Conservation (phyloP, 2,113 vertebrate genomes). For the Australoheros scitulus region DNA sequence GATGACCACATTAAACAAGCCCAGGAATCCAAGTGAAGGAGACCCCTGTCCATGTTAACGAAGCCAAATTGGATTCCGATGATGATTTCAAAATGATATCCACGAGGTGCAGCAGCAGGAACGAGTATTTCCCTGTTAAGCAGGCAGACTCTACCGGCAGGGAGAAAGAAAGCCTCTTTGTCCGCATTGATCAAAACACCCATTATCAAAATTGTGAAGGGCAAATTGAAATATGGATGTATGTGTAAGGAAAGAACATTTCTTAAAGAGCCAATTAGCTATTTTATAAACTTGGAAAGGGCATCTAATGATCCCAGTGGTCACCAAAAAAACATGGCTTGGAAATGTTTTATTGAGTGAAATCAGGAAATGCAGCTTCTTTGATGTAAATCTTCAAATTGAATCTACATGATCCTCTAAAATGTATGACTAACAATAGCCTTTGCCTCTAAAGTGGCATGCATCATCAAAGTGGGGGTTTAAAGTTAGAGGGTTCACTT, state of each 20-base stretch:
- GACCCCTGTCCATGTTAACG: conserved; percentile 72
- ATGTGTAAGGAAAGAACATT: conserved; percentile 32
- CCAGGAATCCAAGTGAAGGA: conserved; percentile 63
- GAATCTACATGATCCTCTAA: not conserved
- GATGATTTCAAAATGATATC: conserved; percentile 74
- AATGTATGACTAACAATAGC: not conserved
- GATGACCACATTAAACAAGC: conserved; percentile 74
- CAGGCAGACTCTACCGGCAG: conserved; percentile 17
- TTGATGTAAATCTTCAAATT: not conserved
- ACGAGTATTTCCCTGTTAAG: conserved; percentile 31
- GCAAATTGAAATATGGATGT: conserved; percentile 61
- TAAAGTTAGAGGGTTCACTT: conserved; percentile 39
- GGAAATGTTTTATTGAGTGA: not conserved
- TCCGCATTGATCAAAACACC: conserved; percentile 45
- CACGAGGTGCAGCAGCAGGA: conserved; percentile 72
- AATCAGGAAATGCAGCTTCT: not conserved
- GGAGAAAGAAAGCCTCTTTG: conserved; percentile 43
- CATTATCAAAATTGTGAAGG: conserved; percentile 22
- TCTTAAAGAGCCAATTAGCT: conserved; percentile 46
- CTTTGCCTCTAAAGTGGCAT: conserved; percentile 13
- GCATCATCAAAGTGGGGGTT: conserved; percentile 51
- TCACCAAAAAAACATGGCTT: not conserved
- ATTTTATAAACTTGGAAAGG: conserved; percentile 47
- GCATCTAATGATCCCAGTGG: not conserved
- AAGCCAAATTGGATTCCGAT: conserved; percentile 79